Percentiles rank a stretch among this genome's conserved stretches.
phyloP scores from a whole-genome alignment of 1,140 invertebrate genomes.

The honey bee (Apis mellifera) region Amel_HAv3.1 CM009940.2:3289501-3290000 shows the following conservation, averaged over 20 bases:
- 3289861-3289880: constrained; percentile 4
- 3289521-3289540: no score
- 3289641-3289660: no score
- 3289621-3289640: no score
- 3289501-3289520: no score
- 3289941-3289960: background rate
- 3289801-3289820: constrained; percentile 32
- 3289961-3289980: background rate
- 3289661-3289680: no score
- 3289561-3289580: no score
- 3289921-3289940: background rate
- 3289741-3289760: background rate
- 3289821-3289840: background rate
- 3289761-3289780: background rate
- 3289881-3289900: background rate
- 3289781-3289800: background rate
- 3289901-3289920: background rate
- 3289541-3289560: no score
- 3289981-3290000: background rate
- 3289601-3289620: no score
- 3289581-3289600: no score
- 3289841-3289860: constrained; percentile 22
- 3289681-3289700: no score
- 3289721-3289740: background rate
- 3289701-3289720: no score